Conservation (phyloP, 1,140 invertebrate species). For the Stegodyphus dumicola region DNA sequence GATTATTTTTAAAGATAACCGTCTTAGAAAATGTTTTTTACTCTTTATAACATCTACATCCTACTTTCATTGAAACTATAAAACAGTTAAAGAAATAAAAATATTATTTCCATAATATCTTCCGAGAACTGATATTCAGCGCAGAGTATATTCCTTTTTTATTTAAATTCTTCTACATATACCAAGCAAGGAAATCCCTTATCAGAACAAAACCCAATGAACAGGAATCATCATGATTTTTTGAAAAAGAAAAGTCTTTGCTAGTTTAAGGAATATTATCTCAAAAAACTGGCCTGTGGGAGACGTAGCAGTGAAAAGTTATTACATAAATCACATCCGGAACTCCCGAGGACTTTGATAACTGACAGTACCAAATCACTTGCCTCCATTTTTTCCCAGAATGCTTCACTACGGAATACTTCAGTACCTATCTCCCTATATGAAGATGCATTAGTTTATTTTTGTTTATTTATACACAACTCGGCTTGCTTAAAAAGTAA, state of each 20-base stretch:
- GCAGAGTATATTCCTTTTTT: too few relatives aligned
- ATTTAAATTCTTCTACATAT: too few relatives aligned
- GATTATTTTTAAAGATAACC: too few relatives aligned
- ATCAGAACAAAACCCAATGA: too few relatives aligned
- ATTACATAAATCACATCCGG: not conserved
- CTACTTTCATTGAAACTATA: too few relatives aligned
- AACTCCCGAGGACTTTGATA: not conserved
- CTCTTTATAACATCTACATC: too few relatives aligned
- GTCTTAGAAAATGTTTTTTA: too few relatives aligned
- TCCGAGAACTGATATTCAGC: too few relatives aligned
- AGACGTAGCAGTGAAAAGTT: not conserved
- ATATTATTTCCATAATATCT: too few relatives aligned
- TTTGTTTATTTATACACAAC: constrained; percentile 13
- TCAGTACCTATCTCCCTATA: not conserved
- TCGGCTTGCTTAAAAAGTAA: not conserved
- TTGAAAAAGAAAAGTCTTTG: not conserved
- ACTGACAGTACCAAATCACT: constrained; percentile 11
- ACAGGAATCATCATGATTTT: too few relatives aligned
- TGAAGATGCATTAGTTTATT: constrained; percentile 2
- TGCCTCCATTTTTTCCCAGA: not conserved
- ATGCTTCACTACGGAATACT: not conserved
- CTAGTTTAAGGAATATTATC: not conserved
- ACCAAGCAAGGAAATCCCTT: too few relatives aligned
- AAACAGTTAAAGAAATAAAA: too few relatives aligned
- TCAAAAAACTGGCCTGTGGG: not conserved